Evolutionary conservation across 1,140 invertebrate genomes (phyloP).

Genomic region (Drosophila athabasca): DNA sequence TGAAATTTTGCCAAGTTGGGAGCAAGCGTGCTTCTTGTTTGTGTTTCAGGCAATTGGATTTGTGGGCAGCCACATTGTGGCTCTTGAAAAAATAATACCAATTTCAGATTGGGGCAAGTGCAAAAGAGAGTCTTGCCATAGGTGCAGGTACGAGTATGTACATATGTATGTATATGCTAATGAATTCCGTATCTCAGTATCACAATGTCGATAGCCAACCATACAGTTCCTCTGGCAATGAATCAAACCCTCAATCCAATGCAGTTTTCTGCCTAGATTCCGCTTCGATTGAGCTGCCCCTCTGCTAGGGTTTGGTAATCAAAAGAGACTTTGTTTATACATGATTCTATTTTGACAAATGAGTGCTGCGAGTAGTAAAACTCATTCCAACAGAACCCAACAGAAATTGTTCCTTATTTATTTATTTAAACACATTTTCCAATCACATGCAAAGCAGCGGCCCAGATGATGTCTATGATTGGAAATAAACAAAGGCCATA

Average conservation of each 20-base stretch:
- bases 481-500: conserved; percentile 53
- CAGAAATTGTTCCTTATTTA: conserved; percentile 26
- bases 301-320: too few species aligned
- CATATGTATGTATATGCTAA: too few species aligned
- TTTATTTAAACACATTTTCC: conserved; percentile 33
- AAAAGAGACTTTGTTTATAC: background rate
- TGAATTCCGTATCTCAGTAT: too few species aligned
- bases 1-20: conserved; percentile 37
- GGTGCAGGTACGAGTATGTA: too few species aligned
- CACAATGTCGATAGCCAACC: too few species aligned
- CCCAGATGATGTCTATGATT: conserved; percentile 32
- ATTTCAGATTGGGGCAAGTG: too few species aligned
- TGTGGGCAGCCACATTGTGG: background rate
- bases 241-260: too few species aligned
- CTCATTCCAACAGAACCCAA: conserved; percentile 11
- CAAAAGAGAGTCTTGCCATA: too few species aligned
- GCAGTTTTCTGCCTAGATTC: too few species aligned
- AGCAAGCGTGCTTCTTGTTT: background rate
- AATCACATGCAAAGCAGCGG: conserved; percentile 14
- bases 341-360: conserved; percentile 37
- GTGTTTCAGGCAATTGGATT: conserved; percentile 11
- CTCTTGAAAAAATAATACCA: conserved; percentile 12
- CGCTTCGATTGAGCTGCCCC: too few species aligned
- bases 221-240: too few species aligned
- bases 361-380: background rate